phyloP scores from a whole-genome alignment of 2,888 invertebrate species.

The Agrotis segetum region DNA sequence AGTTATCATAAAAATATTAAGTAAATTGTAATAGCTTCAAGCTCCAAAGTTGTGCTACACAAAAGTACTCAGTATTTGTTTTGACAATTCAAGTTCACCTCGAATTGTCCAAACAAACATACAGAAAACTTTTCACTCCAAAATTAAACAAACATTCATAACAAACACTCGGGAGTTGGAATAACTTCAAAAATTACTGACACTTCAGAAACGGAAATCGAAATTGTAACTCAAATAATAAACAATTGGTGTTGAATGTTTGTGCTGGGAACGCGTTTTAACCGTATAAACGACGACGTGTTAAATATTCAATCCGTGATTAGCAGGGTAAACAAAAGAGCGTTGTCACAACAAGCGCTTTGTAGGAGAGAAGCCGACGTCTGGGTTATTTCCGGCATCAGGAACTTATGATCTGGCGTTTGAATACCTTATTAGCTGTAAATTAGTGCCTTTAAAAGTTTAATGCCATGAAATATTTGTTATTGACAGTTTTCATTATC shows the following conservation, averaged over 20 bases:
- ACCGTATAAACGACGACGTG: slow-evolving; percentile 42
- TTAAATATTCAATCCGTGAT: slow-evolving; percentile 63
- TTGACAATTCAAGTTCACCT: slow-evolving; percentile 34
- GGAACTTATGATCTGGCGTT: slow-evolving; percentile 54
- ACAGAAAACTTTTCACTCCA: slow-evolving; percentile 29
- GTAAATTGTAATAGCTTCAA: slow-evolving; percentile 13
- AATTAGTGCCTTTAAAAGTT: slow-evolving; percentile 28
- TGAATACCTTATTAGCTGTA: slow-evolving; percentile 48
- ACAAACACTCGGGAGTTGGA: slow-evolving; percentile 29
- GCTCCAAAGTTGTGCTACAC: not conserved
- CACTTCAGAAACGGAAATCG: slow-evolving; percentile 49
- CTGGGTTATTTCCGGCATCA: slow-evolving; percentile 64
- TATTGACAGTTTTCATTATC: not conserved
- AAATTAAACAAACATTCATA: slow-evolving; percentile 41
- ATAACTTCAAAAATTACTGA: slow-evolving; percentile 53
- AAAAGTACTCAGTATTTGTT: slow-evolving; percentile 24
- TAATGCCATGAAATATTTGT: not conserved
- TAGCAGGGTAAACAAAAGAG: slow-evolving; percentile 60
- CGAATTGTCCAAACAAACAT: slow-evolving; percentile 34
- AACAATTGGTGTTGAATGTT: slow-evolving; percentile 53
- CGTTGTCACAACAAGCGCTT: slow-evolving; percentile 50
- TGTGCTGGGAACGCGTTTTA: slow-evolving; percentile 43
- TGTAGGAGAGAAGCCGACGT: slow-evolving; percentile 44
- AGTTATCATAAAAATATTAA: not conserved
- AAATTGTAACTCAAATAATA: slow-evolving; percentile 55